phyloP scores from a whole-genome alignment of 2,888 invertebrate species.

The Xanthia icteritia region DNA sequence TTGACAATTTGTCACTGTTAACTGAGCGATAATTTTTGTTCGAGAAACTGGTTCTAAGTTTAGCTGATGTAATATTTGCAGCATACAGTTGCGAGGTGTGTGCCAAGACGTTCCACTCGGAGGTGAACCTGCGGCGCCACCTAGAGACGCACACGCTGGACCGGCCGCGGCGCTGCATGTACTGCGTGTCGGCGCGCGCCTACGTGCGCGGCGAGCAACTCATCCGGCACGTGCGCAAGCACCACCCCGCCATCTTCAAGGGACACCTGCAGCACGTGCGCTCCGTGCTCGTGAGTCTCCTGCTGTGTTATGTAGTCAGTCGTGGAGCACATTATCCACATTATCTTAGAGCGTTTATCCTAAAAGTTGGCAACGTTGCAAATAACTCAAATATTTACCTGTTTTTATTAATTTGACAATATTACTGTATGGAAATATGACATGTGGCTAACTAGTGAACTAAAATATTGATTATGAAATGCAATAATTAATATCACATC shows the following conservation, averaged over 20 bases:
- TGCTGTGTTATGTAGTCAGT: not conserved
- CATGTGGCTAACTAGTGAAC: too few species aligned
- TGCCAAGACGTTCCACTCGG: slow-evolving; percentile 92
- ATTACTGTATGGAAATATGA: too few species aligned
- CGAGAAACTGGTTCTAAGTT: not conserved
- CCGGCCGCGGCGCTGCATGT: slow-evolving; percentile 94
- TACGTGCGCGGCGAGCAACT: slow-evolving; percentile 95
- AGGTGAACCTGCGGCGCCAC: slow-evolving; percentile 93
- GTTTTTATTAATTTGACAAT: too few species aligned
- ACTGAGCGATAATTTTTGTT: not conserved
- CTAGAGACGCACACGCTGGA: slow-evolving; percentile 93
- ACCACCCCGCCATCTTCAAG: slow-evolving; percentile 92
- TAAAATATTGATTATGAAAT: too few species aligned
- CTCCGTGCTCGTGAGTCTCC: slow-evolving; percentile 67
- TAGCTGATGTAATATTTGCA: slow-evolving; percentile 52
- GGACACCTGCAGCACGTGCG: slow-evolving; percentile 83
- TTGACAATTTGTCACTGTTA: not conserved
- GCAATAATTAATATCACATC: too few species aligned
- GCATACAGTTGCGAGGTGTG: slow-evolving; percentile 88
- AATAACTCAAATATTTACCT: too few species aligned
- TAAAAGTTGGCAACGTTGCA: too few species aligned
- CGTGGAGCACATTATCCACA: not conserved
- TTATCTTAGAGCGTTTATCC: not conserved
- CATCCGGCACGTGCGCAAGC: slow-evolving; percentile 93
- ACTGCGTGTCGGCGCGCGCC: slow-evolving; percentile 92